Conservation (phyloP, 2,888 invertebrate genomes). For the Euclidia mi region DNA sequence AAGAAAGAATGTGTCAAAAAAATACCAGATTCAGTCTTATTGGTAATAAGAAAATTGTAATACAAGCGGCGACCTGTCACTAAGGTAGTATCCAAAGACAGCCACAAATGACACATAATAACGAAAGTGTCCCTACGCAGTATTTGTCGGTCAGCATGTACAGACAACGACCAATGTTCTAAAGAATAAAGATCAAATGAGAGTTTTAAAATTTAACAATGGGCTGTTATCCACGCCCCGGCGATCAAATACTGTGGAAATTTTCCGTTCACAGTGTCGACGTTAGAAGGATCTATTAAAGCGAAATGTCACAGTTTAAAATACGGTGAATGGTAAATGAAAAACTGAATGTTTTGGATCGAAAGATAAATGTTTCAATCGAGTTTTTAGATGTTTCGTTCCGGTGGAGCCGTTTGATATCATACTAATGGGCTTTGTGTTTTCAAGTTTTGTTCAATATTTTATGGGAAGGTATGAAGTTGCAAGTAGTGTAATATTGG, state of each 20-base stretch:
- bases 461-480: conserved; percentile 33
- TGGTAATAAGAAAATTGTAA: no score
- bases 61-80: no score
- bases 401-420: conserved; percentile 36
- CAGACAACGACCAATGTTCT: conserved; percentile 27
- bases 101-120: not conserved
- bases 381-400: conserved; percentile 50
- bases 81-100: no score
- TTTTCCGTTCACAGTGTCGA: conserved; percentile 55
- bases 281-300: conserved; percentile 65
- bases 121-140: not conserved
- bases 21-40: no score
- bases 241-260: conserved; percentile 62
- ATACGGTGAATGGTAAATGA: conserved; percentile 50
- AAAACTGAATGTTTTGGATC: conserved; percentile 52
- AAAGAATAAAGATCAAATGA: conserved; percentile 55
- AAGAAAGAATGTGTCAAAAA: no score
- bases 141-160: conserved; percentile 13
- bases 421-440: conserved; percentile 48
- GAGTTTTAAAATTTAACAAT: conserved; percentile 65
- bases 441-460: conserved; percentile 51
- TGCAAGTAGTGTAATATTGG: no score
- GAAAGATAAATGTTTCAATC: conserved; percentile 57
- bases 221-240: conserved; percentile 56
- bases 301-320: conserved; percentile 59